phyloP scores from a whole-genome alignment of 2,888 invertebrate species.

The Cyclophora albipunctata region DNA sequence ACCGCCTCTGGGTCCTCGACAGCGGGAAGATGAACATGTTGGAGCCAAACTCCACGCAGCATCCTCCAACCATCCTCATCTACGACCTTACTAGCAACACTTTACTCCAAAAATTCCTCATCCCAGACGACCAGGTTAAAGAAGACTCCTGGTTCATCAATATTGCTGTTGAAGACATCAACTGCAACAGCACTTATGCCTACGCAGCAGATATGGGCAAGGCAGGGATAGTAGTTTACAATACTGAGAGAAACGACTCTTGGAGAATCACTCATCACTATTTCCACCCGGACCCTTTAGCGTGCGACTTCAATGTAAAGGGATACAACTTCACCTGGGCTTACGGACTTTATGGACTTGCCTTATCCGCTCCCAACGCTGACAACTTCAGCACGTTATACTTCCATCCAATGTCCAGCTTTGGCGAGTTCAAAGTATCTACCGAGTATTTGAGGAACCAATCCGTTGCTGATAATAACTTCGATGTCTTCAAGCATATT shows the following conservation, averaged over 20 bases:
- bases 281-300: conserved; percentile 82
- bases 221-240: conserved; percentile 84
- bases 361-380: conserved; percentile 77
- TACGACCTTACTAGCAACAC: conserved; percentile 84
- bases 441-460: conserved; percentile 80
- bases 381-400: conserved; percentile 83
- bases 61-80: conserved; percentile 79
- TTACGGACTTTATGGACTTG: conserved; percentile 85
- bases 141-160: conserved; percentile 82
- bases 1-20: conserved; percentile 86
- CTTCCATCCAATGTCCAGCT: conserved; percentile 87
- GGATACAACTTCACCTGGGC: conserved; percentile 83
- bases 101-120: conserved; percentile 78
- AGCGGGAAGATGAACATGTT: conserved; percentile 80
- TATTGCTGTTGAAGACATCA: conserved; percentile 83
- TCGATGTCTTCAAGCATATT: conserved; percentile 78
- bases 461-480: conserved; percentile 71
- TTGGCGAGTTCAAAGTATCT: conserved; percentile 83
- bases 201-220: conserved; percentile 83
- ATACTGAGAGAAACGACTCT: conserved; percentile 81
- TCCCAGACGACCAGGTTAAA: conserved; percentile 79
- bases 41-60: conserved; percentile 59
- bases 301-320: conserved; percentile 82
- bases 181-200: conserved; percentile 82
- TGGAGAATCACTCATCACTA: conserved; percentile 84